These are phyloP conservation scores for Bungarus multicinctus DNA, from an alignment of 2,113 vertebrate genomes.

Conservation along the genomic window DNA sequence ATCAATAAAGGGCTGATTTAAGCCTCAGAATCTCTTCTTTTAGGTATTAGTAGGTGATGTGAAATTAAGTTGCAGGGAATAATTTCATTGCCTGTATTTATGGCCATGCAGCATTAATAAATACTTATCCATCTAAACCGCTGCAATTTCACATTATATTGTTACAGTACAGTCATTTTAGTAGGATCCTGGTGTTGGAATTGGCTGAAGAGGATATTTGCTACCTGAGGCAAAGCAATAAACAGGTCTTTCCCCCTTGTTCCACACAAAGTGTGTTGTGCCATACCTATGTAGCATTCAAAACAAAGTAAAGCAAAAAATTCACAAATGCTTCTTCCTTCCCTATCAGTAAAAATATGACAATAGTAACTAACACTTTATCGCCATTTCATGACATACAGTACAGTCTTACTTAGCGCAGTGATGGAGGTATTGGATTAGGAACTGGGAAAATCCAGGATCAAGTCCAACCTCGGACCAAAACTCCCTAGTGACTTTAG, in stretches of 20 bases:
- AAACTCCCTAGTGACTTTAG: neutral
- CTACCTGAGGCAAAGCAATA: neutral
- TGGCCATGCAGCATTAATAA: neutral
- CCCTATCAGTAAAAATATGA: neutral
- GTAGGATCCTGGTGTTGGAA: neutral
- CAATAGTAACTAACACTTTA: neutral
- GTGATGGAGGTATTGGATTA: neutral
- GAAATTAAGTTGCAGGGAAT: neutral
- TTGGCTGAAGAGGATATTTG: neutral
- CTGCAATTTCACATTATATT: neutral
- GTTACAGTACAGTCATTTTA: neutral
- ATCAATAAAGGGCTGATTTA: neutral
- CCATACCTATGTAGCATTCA: neutral
- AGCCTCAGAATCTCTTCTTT: neutral
- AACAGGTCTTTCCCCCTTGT: neutral
- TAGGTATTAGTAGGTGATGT: neutral
- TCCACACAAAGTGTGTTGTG: neutral
- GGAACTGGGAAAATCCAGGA: neutral
- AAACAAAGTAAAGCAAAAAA: neutral
- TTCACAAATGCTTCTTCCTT: neutral
- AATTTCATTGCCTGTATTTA: neutral
- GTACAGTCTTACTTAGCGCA: neutral
- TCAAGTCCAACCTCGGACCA: neutral
- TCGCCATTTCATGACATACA: neutral
- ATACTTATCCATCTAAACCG: neutral